Percentiles rank a stretch among this genome's conserved stretches.
phyloP scores from a whole-genome alignment of 2,797 vertebrate species.

The Amblyraja radiata region DNA sequence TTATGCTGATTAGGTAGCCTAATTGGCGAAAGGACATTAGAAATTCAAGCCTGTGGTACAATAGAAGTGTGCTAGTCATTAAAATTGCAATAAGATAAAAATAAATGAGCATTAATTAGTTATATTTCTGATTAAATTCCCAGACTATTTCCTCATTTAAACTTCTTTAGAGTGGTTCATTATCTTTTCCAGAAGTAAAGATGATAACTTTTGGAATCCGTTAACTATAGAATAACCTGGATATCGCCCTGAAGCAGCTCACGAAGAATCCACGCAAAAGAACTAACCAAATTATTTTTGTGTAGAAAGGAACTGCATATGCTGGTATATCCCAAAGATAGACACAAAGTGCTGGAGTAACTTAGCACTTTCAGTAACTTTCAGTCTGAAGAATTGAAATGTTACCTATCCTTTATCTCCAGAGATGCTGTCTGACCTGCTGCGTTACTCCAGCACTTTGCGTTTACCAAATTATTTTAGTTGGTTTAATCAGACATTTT shows the following conservation, averaged over 20 bases:
- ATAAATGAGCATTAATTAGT: neutral
- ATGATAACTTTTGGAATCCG: neutral
- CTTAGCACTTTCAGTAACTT: no score
- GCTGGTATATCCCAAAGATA: no score
- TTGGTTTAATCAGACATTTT: neutral
- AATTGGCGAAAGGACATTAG: neutral
- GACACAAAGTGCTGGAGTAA: no score
- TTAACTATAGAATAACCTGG: neutral
- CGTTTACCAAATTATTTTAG: no score
- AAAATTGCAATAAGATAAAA: neutral
- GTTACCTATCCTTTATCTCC: no score
- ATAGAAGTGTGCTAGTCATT: neutral
- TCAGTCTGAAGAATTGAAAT: no score
- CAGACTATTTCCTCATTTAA: neutral
- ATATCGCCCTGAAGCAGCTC: neutral
- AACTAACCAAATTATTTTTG: neutral
- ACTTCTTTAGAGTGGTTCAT: neutral
- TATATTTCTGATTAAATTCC: conserved; percentile 1
- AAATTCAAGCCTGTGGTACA: neutral
- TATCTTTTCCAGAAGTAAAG: neutral
- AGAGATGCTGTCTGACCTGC: no score
- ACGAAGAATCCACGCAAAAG: neutral
- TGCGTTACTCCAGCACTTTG: no score
- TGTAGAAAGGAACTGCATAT: no score
- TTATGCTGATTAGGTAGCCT: neutral